Percentiles rank a stretch among this genome's conserved stretches.
These are phyloP conservation scores for Rhipidura dahli DNA, from an alignment of 2,113 vertebrate genomes.

Conservation along the genomic window DNA sequence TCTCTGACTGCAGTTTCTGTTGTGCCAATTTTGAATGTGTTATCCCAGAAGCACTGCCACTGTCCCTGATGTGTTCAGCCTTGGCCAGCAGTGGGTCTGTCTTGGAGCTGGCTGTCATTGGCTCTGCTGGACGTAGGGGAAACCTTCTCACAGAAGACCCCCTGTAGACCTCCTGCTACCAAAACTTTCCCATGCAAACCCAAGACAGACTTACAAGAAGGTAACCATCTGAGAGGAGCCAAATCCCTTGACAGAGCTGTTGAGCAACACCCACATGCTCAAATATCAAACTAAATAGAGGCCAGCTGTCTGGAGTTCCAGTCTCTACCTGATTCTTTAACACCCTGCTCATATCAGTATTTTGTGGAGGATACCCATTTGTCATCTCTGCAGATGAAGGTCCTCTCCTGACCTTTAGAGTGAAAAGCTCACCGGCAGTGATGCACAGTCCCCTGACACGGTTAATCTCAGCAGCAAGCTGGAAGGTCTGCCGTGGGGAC, in stretches of 20 bases:
- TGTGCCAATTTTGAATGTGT: neutral
- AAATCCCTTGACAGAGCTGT: neutral
- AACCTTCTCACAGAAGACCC: neutral
- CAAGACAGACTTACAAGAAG: neutral
- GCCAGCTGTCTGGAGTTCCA: neutral
- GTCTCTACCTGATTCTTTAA: neutral
- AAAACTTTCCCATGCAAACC: neutral
- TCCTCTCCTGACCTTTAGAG: neutral
- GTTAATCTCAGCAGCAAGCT: neutral
- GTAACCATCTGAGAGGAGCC: neutral
- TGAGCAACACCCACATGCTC: neutral
- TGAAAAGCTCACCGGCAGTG: neutral
- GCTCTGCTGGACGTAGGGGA: neutral
- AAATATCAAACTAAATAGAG: neutral
- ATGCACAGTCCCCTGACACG: neutral
- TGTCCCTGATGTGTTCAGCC: neutral
- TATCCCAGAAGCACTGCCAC: neutral
- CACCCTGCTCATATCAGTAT: neutral
- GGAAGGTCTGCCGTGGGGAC: neutral
- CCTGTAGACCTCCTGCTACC: neutral
- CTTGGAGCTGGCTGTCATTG: neutral
- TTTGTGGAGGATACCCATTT: neutral
- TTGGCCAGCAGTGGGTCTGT: neutral
- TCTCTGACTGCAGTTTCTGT: neutral
- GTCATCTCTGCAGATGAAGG: neutral